These are phyloP conservation scores for Amphiprion percula DNA, from an alignment of 2,113 vertebrate genomes.

Conservation along the genomic window DNA sequence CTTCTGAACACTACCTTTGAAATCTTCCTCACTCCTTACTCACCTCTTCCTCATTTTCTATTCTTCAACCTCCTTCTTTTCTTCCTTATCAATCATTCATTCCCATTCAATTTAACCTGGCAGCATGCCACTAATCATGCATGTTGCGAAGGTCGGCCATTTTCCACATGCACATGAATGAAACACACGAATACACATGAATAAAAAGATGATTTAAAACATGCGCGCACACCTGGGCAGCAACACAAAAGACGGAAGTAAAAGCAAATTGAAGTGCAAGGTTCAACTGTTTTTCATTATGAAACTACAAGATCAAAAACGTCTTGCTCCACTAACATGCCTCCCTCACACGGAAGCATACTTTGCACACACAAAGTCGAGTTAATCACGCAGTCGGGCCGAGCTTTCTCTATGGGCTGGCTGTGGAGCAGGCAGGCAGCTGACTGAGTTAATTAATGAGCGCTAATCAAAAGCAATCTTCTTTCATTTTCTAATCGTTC, in stretches of 20 bases:
- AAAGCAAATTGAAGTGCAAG: conserved; percentile 14
- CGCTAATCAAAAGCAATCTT: conserved; percentile 77
- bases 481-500: conserved; percentile 71
- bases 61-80: conserved; percentile 5
- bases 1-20: conserved; percentile 29
- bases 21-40: conserved; percentile 12
- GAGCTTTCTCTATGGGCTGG: conserved; percentile 49
- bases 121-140: conserved; percentile 25
- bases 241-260: not conserved
- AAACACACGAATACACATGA: not conserved
- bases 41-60: conserved; percentile 5
- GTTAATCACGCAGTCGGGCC: conserved; percentile 51
- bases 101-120: conserved; percentile 13
- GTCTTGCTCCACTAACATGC: not conserved
- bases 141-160: conserved; percentile 7
- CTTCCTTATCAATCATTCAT: conserved; percentile 56
- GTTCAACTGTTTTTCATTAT: conserved; percentile 49
- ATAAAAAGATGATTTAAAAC: conserved; percentile 22
- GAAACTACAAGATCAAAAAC: conserved; percentile 33
- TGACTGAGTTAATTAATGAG: conserved; percentile 72
- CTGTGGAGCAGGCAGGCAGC: conserved; percentile 49
- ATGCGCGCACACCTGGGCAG: not conserved
- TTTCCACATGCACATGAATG: conserved; percentile 42
- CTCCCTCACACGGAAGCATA: not conserved
- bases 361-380: conserved; percentile 8